phyloP scores from a whole-genome alignment of 2,888 invertebrate species.

The Orthosia cruda region DNA sequence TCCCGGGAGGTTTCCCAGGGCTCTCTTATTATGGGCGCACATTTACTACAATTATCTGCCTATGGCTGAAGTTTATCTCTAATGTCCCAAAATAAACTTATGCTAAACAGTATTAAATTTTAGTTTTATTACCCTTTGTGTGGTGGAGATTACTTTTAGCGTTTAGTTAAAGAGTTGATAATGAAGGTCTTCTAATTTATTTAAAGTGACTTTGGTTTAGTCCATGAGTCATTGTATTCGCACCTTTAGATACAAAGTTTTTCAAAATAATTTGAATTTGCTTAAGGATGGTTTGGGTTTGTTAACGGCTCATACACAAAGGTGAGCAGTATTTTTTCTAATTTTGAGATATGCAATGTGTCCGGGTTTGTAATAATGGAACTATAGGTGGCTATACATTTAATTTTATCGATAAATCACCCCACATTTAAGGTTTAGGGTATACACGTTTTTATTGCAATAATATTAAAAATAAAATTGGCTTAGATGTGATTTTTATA shows the following conservation, averaged over 20 bases:
- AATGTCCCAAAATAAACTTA: constrained; percentile 44
- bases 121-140: constrained; percentile 44
- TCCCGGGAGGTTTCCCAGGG: constrained; percentile 71
- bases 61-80: constrained; percentile 67
- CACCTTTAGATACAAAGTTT: background rate
- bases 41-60: constrained; percentile 73
- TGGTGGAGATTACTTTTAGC: constrained; percentile 33
- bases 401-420: too few species aligned
- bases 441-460: too few species aligned
- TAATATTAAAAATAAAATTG: too few species aligned
- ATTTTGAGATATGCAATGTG: background rate
- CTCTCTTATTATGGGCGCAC: constrained; percentile 76
- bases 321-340: background rate
- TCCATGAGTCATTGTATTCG: constrained; percentile 12
- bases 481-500: too few species aligned
- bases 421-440: too few species aligned
- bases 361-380: too few species aligned
- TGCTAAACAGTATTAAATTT: constrained; percentile 53
- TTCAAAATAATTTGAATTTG: background rate
- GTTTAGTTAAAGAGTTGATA: constrained; percentile 32
- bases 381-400: too few species aligned
- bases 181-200: constrained; percentile 29
- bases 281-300: background rate
- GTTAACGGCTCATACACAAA: too few species aligned
- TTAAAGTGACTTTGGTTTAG: constrained; percentile 10